Evolutionary conservation across 2,888 invertebrate genomes (phyloP), one percentile per base, ranked within the genome.

Genomic region (Oligia latruncula): DNA sequence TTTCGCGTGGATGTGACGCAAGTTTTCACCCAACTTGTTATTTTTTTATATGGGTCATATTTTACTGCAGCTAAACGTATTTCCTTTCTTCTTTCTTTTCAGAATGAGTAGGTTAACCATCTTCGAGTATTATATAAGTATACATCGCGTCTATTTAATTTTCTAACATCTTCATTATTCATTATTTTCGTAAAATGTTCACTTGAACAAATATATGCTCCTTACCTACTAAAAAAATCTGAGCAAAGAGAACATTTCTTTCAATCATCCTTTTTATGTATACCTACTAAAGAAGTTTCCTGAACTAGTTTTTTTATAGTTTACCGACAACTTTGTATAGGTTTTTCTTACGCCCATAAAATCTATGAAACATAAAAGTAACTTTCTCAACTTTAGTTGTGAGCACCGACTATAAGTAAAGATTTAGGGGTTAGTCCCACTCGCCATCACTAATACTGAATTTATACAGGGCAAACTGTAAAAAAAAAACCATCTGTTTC

Each of bases 281-380:
- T 46, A 23, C 46, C 13, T 43, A 68, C 62, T 52, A 71, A 79
- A 52, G 58, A 86, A 86, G 64, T 83, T 86, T 85, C 64, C n/a
- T 35, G 77, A 71, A 70, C 64, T 83, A 75, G 83, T 80, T 82
- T 83, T 86, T 88, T 87, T 88, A 85, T 85, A 83, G 82, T 79
- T 52, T 77, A 75, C 58, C 71, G 43, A 79, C 78, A 78, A 83
- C 65, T 84, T 85, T 58, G 77, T 86, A 71, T 85, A 88, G 74
- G 81, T 85, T 87, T 88, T 85, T 82, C 81, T 87, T 83, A 79
- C 86, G 80, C 71, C 73, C 86, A 86, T 90, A 90, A 91, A 91
- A 85, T 83, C 82, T 87, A 84, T 85, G 83, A 81, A 86, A 89
- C 90, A 87, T 90, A 90, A 91, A 90, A 88, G 77, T 85, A 89